Base-by-base conservation (phyloP, 2,888 invertebrate species). In the Athrips mouffetella region DNA sequence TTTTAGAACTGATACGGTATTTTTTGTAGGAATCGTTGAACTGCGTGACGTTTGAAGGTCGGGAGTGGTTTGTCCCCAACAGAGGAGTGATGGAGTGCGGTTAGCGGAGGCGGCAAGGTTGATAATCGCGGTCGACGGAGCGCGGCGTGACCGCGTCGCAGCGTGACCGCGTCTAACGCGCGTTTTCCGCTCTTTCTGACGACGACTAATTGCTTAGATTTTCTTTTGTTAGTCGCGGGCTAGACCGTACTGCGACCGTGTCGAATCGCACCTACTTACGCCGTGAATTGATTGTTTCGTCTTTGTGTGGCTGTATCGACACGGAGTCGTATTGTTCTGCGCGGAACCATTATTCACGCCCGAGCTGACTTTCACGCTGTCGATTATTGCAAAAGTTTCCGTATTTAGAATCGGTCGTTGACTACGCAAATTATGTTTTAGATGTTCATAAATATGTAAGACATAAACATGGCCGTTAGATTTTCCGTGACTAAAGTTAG, bases 161-260 rank as follows among this genome's bases (percentile, higher is more conserved):
- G 70, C 83, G 81, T 86, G 87, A 87, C 87, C 86, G 86, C 74
- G 68, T 70, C 87, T 78, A 88, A 88, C 78, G 71, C 85, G 80
- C 72, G 87, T 88, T 86, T 88, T 87, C 87, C 87, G 87, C 87
- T 87, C 86, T 88, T 88, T 84, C 87, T 79, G 83, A 79, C 85
- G 86, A 79, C 87, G 87, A 86, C 86, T 88, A 88, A 88, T 88
- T 88, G 87, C 87, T 87, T 84, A 85, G 85, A 86, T 87, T 87
- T 88, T 82, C 87, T 86, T 87, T 87, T 85, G 87, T 86, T 87
- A 82, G 86, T 86, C 83, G 80, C 84, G 87, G 82, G 78, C 81
- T 77, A 76, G 76, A 76, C 70, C 77, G 80, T 67, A 75, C 76
- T 71, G 73, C 67, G 79, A 76, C 84, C 87, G 82, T 80, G 75